Evolutionary conservation across 2,113 vertebrate species (phyloP).

Genomic region (Heteronetta atricapilla): DNA sequence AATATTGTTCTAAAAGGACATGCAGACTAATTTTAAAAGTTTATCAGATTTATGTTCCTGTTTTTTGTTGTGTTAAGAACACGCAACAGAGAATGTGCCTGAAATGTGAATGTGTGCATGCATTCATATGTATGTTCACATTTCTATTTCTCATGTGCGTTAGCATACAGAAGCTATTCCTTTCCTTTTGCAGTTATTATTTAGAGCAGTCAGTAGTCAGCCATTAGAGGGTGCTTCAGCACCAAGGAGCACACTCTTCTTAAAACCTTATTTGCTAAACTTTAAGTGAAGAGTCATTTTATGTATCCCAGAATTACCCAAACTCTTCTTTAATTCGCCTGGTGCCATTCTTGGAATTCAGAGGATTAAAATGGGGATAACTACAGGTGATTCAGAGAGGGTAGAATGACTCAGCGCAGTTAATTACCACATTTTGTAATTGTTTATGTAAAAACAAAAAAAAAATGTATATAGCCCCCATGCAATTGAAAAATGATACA

Average conservation of each 20-base stretch:
- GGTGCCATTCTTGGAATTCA: neutral
- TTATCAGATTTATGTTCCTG: neutral
- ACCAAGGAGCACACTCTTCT: constrained; percentile 18
- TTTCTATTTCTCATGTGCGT: neutral
- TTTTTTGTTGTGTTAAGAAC: neutral
- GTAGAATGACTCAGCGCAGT: neutral
- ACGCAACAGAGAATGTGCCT: neutral
- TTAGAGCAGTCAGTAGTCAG: neutral
- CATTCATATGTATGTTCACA: neutral
- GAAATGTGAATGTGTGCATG: neutral
- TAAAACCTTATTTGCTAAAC: neutral
- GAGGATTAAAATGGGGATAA: neutral
- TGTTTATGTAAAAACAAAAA: neutral
- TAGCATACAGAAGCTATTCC: neutral
- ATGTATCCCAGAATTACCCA: neutral
- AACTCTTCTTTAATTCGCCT: constrained; percentile 19
- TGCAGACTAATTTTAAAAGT: neutral
- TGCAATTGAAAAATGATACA: neutral
- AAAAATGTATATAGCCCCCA: neutral
- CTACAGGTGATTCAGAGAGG: neutral
- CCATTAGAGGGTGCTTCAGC: constrained; percentile 68
- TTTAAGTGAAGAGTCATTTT: neutral
- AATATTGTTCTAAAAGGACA: constrained; percentile 19
- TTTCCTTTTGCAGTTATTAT: neutral
- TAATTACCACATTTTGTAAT: neutral